Evolutionary conservation across 2,113 vertebrate genomes (phyloP).

Genomic region (Coryphaenoides rupestris): DNA sequence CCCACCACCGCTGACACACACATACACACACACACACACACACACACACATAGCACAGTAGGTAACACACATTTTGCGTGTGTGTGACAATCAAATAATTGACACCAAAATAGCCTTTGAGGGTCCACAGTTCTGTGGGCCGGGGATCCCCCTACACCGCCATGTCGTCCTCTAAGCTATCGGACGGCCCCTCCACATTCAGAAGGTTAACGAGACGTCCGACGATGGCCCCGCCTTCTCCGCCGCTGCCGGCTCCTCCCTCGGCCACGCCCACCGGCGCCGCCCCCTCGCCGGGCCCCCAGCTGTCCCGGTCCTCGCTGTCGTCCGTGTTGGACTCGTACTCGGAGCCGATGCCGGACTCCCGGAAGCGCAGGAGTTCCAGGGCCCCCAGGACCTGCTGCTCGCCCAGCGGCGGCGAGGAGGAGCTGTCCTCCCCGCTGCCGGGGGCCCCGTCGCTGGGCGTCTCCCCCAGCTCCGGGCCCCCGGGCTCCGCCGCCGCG

Average conservation of each 20-base stretch:
- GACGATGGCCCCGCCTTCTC: neutral
- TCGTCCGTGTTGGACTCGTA: conserved; percentile 94
- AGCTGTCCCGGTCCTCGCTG: conserved; percentile 89
- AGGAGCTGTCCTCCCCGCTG: conserved; percentile 44
- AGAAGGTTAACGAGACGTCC: conserved; percentile 79
- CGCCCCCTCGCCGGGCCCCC: conserved; percentile 75
- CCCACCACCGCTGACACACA: no score
- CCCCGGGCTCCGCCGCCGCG: conserved; percentile 29
- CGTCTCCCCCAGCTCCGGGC: conserved; percentile 53
- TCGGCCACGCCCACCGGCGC: neutral
- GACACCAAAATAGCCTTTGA: neutral
- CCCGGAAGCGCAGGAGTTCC: conserved; percentile 89
- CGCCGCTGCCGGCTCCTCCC: no score
- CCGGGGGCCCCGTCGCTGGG: conserved; percentile 43
- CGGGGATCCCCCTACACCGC: conserved; percentile 82
- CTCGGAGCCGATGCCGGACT: conserved; percentile 92
- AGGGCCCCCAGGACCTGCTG: conserved; percentile 82
- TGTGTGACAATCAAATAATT: neutral
- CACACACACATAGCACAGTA: neutral
- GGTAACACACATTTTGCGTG: neutral
- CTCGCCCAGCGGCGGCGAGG: conserved; percentile 51
- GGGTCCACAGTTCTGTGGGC: no score
- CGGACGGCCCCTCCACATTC: conserved; percentile 77
- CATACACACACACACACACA: neutral
- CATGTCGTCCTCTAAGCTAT: conserved; percentile 85